Evolutionary conservation across 37 sponge, comb jelly and placozoan species (phyloP), one percentile per base, ranked within the genome.

Genomic region (Petrosia ficiformis): DNA sequence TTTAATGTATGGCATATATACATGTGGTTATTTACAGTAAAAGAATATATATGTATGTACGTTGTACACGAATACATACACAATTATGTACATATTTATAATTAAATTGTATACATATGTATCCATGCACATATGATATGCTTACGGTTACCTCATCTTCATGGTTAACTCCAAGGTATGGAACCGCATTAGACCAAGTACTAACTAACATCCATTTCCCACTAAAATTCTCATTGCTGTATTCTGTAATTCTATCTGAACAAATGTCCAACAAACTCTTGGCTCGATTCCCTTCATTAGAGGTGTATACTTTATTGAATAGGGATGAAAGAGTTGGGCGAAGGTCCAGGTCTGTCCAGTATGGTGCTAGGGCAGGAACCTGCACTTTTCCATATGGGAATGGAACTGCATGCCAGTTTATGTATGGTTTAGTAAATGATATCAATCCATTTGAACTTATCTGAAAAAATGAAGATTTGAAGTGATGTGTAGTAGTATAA

Each of bases 341-440:
- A 42, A 85, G 67, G 59, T 85, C 86, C 6, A 85, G 34, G 68
- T 85, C 86, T 29, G 54, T 26, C 86, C 86, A 85, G 43, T 42
- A 78, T 22, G 86, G 79, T 26, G 86, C 86, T 2, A 85, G 63
- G 25, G 78, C 39, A 35, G 86, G 77, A 32, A 44, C 42, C 1
- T 10, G 71, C n/a, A 39, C 59, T 1, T 42, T 1, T 3, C 79
- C 79, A 32, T 57, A 82, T 48, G 86, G 86, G 57, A 85, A 79
- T 38, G 77, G 67, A 29, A 71, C 57, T 44, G 86, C 68, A 52
- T 68, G 63, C 63, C 63, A 72, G 64, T 83, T 35, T 2, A 40
- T 14, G 38, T 61, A 85, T 10, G 79, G 75, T 38, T 37, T 67
- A n/a, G 19, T 66, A 24, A 85, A 72, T 26, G 86, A 85, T 8